phyloP scores from a whole-genome alignment of 2,888 invertebrate genomes.

The Pristionchus japonicus region DNA sequence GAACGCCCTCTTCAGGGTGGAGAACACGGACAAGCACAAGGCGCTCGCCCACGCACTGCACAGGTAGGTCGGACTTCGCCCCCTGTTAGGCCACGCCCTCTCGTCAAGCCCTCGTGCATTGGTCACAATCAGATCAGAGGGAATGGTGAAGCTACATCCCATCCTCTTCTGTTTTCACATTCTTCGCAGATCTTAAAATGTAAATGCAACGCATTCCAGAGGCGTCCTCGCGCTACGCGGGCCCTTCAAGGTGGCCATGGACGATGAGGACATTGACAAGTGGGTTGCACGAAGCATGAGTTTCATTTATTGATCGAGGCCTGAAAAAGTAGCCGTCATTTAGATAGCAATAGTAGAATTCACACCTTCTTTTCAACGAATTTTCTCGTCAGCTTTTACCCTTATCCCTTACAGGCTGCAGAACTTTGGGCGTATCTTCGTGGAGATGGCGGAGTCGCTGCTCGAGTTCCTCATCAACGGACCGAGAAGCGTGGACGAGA shows the following conservation, averaged over 20 bases:
- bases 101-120: not conserved
- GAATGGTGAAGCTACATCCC: too few relatives aligned
- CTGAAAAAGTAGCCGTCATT: too few relatives aligned
- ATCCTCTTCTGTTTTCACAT: too few relatives aligned
- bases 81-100: not conserved
- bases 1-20: conserved; percentile 56
- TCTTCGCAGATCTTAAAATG: too few relatives aligned
- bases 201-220: not conserved
- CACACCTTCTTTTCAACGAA: too few relatives aligned
- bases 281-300: too few relatives aligned
- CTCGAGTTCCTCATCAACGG: conserved; percentile 79
- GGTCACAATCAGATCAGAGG: not conserved
- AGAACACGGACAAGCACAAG: conserved; percentile 80
- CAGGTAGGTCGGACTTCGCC: not conserved
- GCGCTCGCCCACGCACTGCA: conserved; percentile 87
- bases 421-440: conserved; percentile 94
- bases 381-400: not conserved
- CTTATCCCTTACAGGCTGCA: conserved; percentile 80
- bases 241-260: conserved; percentile 90
- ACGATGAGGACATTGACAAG: conserved; percentile 92
- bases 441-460: conserved; percentile 92
- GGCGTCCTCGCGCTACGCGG: conserved; percentile 75
- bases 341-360: too few relatives aligned
- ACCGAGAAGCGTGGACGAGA: not conserved
- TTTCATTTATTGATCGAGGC: too few relatives aligned